Conservation (phyloP, 2,888 invertebrate species). For the Andrena praecox region DNA sequence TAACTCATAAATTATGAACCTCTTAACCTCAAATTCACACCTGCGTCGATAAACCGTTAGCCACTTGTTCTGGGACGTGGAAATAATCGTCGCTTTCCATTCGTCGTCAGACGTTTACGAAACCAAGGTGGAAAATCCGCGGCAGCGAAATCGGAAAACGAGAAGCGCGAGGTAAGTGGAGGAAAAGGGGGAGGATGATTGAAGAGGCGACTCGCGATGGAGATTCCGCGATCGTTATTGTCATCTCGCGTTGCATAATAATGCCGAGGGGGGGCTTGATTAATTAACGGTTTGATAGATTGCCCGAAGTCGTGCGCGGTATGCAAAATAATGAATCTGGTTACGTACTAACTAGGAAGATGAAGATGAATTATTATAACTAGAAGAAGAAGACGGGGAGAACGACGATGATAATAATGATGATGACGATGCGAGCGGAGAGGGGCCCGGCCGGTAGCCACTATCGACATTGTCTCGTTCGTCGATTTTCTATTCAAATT, state of each 20-base stretch:
- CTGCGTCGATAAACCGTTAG: slow-evolving; percentile 36
- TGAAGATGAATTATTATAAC: slow-evolving; percentile 73
- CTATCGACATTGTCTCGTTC: slow-evolving; percentile 61
- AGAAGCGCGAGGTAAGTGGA: slow-evolving; percentile 32
- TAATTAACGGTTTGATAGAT: slow-evolving; percentile 81
- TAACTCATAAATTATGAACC: slow-evolving; percentile 24
- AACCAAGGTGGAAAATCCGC: slow-evolving; percentile 8
- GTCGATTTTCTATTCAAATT: slow-evolving; percentile 52
- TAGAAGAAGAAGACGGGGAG: slow-evolving; percentile 44
- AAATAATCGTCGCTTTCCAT: slow-evolving; percentile 17
- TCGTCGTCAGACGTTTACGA: slow-evolving; percentile 12
- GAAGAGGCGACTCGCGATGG: slow-evolving; percentile 64
- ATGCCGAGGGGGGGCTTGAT: slow-evolving; percentile 70
- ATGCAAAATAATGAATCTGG: slow-evolving; percentile 73
- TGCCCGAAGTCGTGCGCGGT: slow-evolving; percentile 67
- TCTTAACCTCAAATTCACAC: slow-evolving; percentile 28
- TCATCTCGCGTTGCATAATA: slow-evolving; percentile 74
- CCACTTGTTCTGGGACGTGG: slow-evolving; percentile 30
- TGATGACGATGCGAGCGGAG: slow-evolving; percentile 67
- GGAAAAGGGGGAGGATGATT: slow-evolving; percentile 59
- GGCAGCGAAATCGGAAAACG: neutral
- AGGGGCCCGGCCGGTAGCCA: slow-evolving; percentile 49
- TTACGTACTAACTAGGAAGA: slow-evolving; percentile 75
- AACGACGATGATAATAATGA: slow-evolving; percentile 59
- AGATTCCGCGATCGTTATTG: slow-evolving; percentile 69